Evolutionary conservation across 2,888 invertebrate species (phyloP).

Genomic region (Magallana nippona): DNA sequence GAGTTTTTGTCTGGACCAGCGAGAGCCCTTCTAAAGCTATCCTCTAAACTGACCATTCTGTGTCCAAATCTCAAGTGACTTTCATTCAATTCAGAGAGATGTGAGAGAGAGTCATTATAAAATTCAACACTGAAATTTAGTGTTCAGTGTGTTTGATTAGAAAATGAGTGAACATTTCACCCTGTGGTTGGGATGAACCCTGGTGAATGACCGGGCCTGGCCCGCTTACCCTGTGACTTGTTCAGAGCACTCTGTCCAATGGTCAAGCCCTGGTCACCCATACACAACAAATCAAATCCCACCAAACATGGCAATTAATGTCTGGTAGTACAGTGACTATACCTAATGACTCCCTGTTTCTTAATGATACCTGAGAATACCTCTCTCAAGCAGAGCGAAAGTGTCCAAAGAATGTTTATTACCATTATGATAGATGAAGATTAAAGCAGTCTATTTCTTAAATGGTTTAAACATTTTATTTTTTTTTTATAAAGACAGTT

Average conservation of each 20-base stretch:
- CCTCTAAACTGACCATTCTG: constrained; percentile 21
- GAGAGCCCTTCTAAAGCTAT: constrained; percentile 1
- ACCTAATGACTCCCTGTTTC: neutral
- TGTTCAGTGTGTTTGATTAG: constrained; percentile 26
- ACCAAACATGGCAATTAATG: neutral
- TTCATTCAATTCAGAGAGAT: neutral
- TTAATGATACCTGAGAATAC: too few species aligned
- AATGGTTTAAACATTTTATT: too few species aligned
- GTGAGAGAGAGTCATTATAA: constrained; percentile 9
- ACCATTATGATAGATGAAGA: too few species aligned
- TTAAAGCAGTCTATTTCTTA: too few species aligned
- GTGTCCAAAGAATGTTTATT: too few species aligned
- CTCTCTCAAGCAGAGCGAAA: too few species aligned
- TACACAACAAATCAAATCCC: neutral
- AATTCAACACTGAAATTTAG: neutral
- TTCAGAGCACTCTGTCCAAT: neutral
- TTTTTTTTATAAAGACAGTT: too few species aligned
- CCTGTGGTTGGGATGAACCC: neutral
- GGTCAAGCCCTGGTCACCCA: constrained; percentile 21
- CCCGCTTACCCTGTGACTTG: constrained; percentile 14
- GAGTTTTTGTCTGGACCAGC: constrained; percentile 42
- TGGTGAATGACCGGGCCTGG: constrained; percentile 18
- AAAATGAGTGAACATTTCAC: constrained; percentile 37
- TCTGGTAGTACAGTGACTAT: neutral
- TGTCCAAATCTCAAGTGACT: neutral